Conservation (phyloP, 2,797 vertebrate species). For the Anomalospiza imberbis region DNA sequence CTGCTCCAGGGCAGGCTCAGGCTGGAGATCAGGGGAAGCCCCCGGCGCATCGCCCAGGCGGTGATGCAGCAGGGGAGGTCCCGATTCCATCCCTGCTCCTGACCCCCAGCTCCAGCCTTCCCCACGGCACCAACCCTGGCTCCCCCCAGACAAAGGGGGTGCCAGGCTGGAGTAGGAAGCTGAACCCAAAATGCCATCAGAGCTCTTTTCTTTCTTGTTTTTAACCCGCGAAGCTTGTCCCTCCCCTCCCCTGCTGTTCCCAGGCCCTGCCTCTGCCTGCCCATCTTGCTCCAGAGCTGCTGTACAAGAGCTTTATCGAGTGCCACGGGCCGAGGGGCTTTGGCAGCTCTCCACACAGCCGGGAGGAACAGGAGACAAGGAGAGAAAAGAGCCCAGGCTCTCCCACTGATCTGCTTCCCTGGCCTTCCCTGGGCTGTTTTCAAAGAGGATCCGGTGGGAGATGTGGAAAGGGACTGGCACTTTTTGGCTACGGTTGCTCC, state of each 20-base stretch:
- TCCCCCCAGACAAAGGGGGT: not conserved
- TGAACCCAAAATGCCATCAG: not conserved
- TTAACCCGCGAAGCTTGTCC: not conserved
- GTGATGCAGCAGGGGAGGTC: fast-evolving
- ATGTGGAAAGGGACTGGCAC: not conserved
- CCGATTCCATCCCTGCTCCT: not conserved
- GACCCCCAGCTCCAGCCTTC: not conserved
- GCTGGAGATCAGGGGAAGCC: not conserved
- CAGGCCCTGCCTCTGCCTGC: not conserved
- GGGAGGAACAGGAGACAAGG: not conserved
- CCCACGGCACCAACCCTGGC: not conserved
- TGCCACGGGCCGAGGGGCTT: slow-evolving; percentile 10
- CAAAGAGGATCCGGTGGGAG: not conserved
- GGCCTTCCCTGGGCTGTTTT: not conserved
- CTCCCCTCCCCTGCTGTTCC: not conserved
- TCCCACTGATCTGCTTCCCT: not conserved
- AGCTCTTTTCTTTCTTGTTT: not conserved
- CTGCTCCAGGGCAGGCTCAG: not conserved
- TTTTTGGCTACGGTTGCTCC: not conserved
- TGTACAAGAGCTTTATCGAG: slow-evolving; percentile 26
- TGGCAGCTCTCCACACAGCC: slow-evolving; percentile 24
- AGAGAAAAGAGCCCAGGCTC: not conserved
- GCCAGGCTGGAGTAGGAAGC: not conserved
- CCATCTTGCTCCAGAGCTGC: not conserved
- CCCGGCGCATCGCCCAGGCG: too few relatives aligned